Evolutionary conservation across 2,113 vertebrate species (phyloP).

Genomic region (Chinchilla lanigera): DNA sequence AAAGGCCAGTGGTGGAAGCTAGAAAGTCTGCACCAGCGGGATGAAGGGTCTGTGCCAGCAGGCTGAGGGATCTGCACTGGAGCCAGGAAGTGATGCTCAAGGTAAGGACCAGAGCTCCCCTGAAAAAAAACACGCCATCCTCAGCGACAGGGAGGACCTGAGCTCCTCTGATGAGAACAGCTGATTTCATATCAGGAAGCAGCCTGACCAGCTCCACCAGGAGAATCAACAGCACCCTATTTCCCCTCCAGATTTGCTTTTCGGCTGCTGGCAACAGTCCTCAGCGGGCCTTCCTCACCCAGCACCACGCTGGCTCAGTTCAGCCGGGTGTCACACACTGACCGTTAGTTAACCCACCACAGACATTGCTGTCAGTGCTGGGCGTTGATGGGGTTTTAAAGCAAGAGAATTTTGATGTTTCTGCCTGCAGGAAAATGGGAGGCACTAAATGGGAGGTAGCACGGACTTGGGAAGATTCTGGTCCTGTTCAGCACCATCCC

Average conservation of each 20-base stretch:
- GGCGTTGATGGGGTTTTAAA: not conserved
- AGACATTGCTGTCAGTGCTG: not conserved
- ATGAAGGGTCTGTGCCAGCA: not conserved
- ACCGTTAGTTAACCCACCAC: not conserved
- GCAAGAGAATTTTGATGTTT: no score
- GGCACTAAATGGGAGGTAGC: not conserved
- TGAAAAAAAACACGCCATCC: not conserved
- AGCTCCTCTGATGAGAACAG: not conserved
- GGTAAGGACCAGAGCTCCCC: not conserved
- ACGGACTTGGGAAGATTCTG: not conserved
- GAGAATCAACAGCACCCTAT: not conserved
- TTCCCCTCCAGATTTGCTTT: not conserved
- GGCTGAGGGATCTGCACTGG: not conserved
- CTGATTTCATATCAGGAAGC: not conserved
- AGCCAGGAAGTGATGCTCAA: not conserved
- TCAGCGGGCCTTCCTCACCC: not conserved
- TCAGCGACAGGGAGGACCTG: not conserved
- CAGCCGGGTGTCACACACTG: not conserved
- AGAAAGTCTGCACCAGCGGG: not conserved
- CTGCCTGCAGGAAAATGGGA: not conserved
- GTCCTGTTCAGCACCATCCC: not conserved
- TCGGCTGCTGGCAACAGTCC: not conserved
- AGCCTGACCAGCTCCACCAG: not conserved
- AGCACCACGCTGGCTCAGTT: not conserved
- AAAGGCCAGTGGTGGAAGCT: not conserved